Evolutionary conservation across 1,140 invertebrate genomes (phyloP), one percentile per base, ranked within the genome.

Genomic region (Marisa cornuarietis): DNA sequence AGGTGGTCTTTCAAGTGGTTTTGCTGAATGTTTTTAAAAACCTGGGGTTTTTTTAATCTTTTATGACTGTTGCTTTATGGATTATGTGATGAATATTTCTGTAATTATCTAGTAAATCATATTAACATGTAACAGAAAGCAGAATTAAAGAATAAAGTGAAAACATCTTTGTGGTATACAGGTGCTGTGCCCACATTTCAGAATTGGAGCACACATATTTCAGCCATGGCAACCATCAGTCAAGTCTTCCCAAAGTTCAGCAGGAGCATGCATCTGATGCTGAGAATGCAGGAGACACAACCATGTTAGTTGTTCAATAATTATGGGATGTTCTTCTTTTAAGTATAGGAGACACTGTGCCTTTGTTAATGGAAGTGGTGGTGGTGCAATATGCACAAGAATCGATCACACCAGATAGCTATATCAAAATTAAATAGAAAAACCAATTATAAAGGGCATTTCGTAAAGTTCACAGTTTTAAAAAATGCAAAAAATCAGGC

Each of bases 151-250:
- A 58, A 58, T 2, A 58, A 18, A 58, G 54, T 14, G 24, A 74
- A 22, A 42, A 81, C 61, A 58, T 58, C 16, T 58, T 11, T 58
- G 54, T 58, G 24, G 54, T 76, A 78, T 85, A 14, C 84, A 90
- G 94, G 71, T 94, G 94, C 14, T 97, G 96, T 87, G 93, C 96
- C n/a, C 96, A 97, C 87, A 95, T 97, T 51, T 94, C 95, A n/a
- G 95, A 95, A 84, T 90, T 98, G 83, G 96, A 98, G 87, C 95
- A 97, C 88, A 94, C 94, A 5, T 94, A 96, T 81, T 97, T 97
- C 82, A 96, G 95, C 77, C 79, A 84, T 62, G 88, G 88, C 65
- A 87, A 90, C 83, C 89, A 90, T 80, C 88, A 90, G 81, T 88
- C 85, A 61, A 90, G 81, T 82, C 79, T 91, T 68, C 88, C 90